Conservation (phyloP, 2,797 vertebrate genomes). For the Apogon hyalosoma region DNA sequence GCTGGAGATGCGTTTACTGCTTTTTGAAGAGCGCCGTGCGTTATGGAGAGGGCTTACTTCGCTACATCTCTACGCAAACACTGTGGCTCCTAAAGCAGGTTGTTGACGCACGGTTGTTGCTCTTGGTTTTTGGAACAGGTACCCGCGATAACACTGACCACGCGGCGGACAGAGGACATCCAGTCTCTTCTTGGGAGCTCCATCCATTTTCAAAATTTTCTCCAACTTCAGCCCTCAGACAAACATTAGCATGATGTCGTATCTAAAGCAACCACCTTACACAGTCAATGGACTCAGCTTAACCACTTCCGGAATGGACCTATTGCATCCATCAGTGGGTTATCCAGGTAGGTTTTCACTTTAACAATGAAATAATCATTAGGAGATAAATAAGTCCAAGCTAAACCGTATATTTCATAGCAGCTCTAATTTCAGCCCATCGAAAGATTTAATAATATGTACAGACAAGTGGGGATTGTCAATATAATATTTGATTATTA, state of each 20-base stretch:
- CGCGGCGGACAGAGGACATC: slow-evolving; percentile 57
- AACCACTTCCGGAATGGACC: slow-evolving; percentile 97
- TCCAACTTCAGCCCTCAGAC: slow-evolving; percentile 87
- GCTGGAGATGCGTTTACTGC: slow-evolving; percentile 78
- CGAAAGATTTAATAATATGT: neutral
- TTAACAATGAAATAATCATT: slow-evolving; percentile 1
- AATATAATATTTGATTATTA: neutral
- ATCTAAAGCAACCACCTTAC: slow-evolving; percentile 99
- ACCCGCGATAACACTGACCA: slow-evolving; percentile 51
- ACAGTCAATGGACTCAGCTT: slow-evolving; percentile 98
- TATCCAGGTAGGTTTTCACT: slow-evolving; percentile 91
- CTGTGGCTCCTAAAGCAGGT: too few species aligned
- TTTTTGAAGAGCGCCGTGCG: slow-evolving; percentile 80
- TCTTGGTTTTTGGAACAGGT: slow-evolving; percentile 63
- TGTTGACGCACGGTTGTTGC: too few species aligned
- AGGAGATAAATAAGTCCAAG: neutral
- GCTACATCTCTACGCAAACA: neutral
- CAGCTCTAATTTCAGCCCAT: neutral
- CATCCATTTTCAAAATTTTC: slow-evolving; percentile 83
- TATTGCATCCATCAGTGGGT: slow-evolving; percentile 96
- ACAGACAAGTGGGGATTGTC: neutral
- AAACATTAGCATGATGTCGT: slow-evolving; percentile 99
- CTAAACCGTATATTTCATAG: neutral
- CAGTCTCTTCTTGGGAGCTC: slow-evolving; percentile 69
- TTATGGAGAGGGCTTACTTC: slow-evolving; percentile 29